phyloP scores from a whole-genome alignment of 2,113 vertebrate species.

The Psophia crepitans region DNA sequence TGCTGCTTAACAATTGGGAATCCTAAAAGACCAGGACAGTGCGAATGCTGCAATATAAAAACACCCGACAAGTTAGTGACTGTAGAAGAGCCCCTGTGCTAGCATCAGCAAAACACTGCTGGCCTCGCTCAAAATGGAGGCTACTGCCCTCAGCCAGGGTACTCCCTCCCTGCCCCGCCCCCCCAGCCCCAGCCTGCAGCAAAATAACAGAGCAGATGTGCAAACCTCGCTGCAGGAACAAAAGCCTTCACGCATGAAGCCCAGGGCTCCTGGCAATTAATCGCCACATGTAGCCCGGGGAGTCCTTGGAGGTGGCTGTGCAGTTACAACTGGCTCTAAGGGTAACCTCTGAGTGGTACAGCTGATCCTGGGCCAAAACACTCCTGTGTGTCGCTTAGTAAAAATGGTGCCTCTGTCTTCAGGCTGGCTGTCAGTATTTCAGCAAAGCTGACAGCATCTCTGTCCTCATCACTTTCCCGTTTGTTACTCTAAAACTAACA shows the following conservation, averaged over 20 bases:
- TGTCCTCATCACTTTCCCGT: not conserved
- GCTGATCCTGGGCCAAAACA: not conserved
- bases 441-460: not conserved
- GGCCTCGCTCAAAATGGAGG: not conserved
- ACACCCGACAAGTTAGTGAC: not conserved
- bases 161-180: not conserved
- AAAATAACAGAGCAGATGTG: not conserved
- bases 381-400: not conserved
- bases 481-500: not conserved
- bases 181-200: not conserved
- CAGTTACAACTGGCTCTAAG: not conserved
- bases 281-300: not conserved
- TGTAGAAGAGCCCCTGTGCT: not conserved
- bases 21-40: conserved; percentile 38
- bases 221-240: not conserved
- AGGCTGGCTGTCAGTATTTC: not conserved
- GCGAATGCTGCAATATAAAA: conserved; percentile 62
- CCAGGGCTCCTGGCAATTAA: not conserved
- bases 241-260: not conserved
- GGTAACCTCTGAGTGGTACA: not conserved
- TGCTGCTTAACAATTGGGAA: not conserved
- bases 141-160: not conserved
- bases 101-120: not conserved
- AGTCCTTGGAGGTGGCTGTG: not conserved
- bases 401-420: not conserved